Conservation (phyloP, 2,797 vertebrate genomes). For the Urophycis tenuis region DNA sequence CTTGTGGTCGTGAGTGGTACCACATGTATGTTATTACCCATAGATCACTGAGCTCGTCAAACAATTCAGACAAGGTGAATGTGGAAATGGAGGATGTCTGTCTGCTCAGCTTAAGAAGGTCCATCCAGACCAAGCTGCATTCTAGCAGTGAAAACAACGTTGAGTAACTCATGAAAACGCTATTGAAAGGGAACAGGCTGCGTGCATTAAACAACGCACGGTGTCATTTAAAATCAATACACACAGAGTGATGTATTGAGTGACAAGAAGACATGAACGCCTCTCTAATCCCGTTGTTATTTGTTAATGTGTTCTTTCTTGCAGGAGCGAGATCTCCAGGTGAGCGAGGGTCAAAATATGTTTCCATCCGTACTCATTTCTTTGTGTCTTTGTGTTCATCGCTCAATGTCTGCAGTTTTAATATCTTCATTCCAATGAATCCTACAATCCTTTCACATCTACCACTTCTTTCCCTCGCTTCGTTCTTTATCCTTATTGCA, state of each 20-base stretch:
- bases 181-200: no score
- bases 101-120: background rate
- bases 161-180: background rate
- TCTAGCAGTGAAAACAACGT: background rate
- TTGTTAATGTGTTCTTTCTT: slow-evolving; percentile 32
- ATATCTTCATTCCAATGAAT: slow-evolving; percentile 19
- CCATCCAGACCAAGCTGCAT: background rate
- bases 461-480: background rate
- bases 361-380: slow-evolving; percentile 12
- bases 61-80: background rate
- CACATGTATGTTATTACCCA: background rate
- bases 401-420: slow-evolving; percentile 30
- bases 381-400: slow-evolving; percentile 25
- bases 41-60: background rate
- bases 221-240: background rate
- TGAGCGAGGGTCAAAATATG: slow-evolving; percentile 61
- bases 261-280: slow-evolving; percentile 37
- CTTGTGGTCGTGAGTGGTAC: background rate
- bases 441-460: slow-evolving; percentile 13
- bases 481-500: slow-evolving; percentile 4
- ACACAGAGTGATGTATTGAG: slow-evolving; percentile 22
- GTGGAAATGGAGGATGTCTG: background rate
- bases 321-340: slow-evolving; percentile 70
- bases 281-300: slow-evolving; percentile 46
- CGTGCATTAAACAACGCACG: background rate